phyloP scores from a whole-genome alignment of 2,888 invertebrate species.

The Tortrix viridana region DNA sequence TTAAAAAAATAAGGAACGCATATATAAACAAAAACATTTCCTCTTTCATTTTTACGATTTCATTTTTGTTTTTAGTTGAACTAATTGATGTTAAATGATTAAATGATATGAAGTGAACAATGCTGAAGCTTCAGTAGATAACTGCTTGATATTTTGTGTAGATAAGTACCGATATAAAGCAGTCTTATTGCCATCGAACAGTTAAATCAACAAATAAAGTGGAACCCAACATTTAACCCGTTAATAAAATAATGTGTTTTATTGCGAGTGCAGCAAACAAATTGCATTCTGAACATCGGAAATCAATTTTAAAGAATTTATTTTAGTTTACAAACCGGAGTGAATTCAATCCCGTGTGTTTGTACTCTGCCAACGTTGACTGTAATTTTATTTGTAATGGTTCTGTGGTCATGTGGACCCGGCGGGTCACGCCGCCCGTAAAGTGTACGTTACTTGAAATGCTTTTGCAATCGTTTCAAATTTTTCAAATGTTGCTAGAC shows the following conservation, averaged over 20 bases:
- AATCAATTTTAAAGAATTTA: conserved; percentile 35
- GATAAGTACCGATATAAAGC: no score
- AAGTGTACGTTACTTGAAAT: conserved; percentile 23
- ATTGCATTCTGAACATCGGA: conserved; percentile 28
- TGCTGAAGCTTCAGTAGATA: no score
- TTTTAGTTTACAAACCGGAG: conserved; percentile 41
- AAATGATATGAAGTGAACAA: no score
- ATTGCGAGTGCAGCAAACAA: conserved; percentile 15
- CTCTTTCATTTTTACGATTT: no score
- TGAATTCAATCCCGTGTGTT: conserved; percentile 45
- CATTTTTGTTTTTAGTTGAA: no score
- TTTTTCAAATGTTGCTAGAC: background rate
- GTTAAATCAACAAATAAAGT: background rate
- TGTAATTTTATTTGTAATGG: conserved; percentile 53
- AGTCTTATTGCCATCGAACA: background rate
- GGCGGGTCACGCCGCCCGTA: conserved; percentile 14
- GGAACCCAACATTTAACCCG: conserved; percentile 7
- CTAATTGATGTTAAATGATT: no score
- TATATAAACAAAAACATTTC: no score
- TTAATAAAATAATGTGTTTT: conserved; percentile 17
- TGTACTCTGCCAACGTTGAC: conserved; percentile 40
- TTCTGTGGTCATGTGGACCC: conserved; percentile 44
- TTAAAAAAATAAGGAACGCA: no score
- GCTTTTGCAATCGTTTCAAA: conserved; percentile 9
- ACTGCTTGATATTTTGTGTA: no score